Base-by-base conservation (phyloP, 2,888 invertebrate species). In the Plebejus anna region DNA sequence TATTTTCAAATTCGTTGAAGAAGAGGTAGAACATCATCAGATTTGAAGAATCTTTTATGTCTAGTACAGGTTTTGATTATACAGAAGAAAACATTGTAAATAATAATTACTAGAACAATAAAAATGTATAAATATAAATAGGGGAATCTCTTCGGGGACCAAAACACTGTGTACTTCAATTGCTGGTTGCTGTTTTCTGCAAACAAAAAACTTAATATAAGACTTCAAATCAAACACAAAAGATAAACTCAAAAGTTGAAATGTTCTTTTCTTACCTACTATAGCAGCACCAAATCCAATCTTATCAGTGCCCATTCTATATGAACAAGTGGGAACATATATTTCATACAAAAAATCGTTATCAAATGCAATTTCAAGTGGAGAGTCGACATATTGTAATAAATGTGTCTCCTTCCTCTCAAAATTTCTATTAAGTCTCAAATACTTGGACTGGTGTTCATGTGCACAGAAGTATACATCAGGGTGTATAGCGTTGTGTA, bases 291-390 rank as follows among this genome's bases (percentile, higher is more conserved):
- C 98, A 88, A 96, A 98, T 1, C 98, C 99, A 89, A 98, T 97
- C 81, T 96, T 94, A 3, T 89, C 87, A 32, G 97, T 97, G 0
- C 99, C 99, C 99, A 99, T 99, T 83, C 99, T 95, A 88, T 99
- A 99, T 0, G 98, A 98, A 86, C 98, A 98, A 0, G 99, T 98
- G 2, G 99, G 99, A 80, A 98, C 97, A 88, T 97, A 96, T 75
- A 99, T 95, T 94, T 99, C 99, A 82, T 95, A 94, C 78, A 96
- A 85, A 28, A 87, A 80, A 16, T 87, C 83, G 0, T 84, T 82
- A 2, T 83, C 80, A 5, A 85, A 83, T 0, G 79, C 57, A 1
- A 92, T 80, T n/a, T 84, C 82, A 38, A 94, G 79, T 1, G 87
- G 79, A 0, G 83, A 79, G n/a, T 83, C 83, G 0, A 81, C 83